Evolutionary conservation across 1,140 invertebrate species (phyloP), one percentile per base, ranked within the genome.

Genomic region (Bradysia coprophila): DNA sequence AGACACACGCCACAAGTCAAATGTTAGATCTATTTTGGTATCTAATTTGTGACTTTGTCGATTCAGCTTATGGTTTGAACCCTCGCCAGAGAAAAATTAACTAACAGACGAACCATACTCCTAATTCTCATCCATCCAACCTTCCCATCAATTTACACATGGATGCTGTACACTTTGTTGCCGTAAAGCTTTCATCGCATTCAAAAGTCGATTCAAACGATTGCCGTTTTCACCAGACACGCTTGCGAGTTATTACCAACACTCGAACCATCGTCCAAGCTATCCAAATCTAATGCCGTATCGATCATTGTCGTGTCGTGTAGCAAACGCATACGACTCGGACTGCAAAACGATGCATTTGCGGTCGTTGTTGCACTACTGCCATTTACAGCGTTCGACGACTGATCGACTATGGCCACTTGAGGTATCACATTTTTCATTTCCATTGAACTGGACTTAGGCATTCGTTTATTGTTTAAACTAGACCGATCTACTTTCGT

Each of bases 291-390:
- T 42, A 88, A 64, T 9, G 82, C 82, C 20, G 81, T 83, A 51
- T 85, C 81, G 51, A 86, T 86, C 82, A 87, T 85, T 5, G 82
- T 86, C 13, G 80, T 82, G 56, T 84, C 79, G 50, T 83, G 80
- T 43, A 85, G 64, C 45, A 85, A 61, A 47, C 75, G 66, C 49
- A 85, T 64, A 47, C 74, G 68, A 51, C 73, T 79, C 2, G 74
- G 73, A 46, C 64, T 67, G 41, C 59, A 51, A 45, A 54, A 47
- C 45, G 23, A 28, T 18, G 13, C 21, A 38, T 19, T 38, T 6
- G 16, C 36, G 10, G 11, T 19, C 4, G 11, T 20, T 6, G 3
- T 11, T 6, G 6, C 6, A 15, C 33, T 36, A 16, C 33, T 36
- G 18, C 15, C n/a, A 36, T 15, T 9, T 5, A 5, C 10, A 11